phyloP scores from a whole-genome alignment of 2,888 invertebrate genomes.

The Graphium colonna region DNA sequence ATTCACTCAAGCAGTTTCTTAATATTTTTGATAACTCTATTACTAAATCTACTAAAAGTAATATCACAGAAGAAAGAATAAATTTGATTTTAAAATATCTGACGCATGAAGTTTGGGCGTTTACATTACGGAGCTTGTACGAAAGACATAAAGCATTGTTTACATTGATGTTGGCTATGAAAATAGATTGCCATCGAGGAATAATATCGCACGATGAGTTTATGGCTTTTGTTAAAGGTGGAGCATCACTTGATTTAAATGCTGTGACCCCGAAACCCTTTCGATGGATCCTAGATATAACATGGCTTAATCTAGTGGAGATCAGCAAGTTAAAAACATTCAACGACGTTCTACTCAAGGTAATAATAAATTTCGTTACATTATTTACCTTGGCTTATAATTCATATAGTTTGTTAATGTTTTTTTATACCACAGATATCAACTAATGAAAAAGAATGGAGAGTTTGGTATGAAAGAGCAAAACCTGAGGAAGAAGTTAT shows the following conservation, averaged over 20 bases:
- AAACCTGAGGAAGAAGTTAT: slow-evolving; percentile 94
- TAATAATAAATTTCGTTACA: no score
- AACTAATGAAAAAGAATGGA: slow-evolving; percentile 93
- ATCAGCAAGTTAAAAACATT: slow-evolving; percentile 92
- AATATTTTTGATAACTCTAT: slow-evolving; percentile 96
- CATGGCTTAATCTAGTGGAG: slow-evolving; percentile 97
- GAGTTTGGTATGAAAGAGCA: slow-evolving; percentile 94
- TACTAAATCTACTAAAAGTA: slow-evolving; percentile 92
- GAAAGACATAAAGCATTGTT: slow-evolving; percentile 96
- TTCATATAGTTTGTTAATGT: no score
- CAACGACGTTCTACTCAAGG: slow-evolving; percentile 87
- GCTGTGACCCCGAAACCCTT: slow-evolving; percentile 96
- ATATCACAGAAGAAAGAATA: slow-evolving; percentile 91
- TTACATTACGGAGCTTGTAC: slow-evolving; percentile 94
- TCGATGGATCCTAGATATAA: slow-evolving; percentile 96
- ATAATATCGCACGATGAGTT: slow-evolving; percentile 94
- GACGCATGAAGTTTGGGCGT: slow-evolving; percentile 95
- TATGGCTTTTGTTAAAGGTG: slow-evolving; percentile 97
- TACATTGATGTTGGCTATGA: slow-evolving; percentile 96
- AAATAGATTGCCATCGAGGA: slow-evolving; percentile 93
- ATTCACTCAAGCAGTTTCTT: slow-evolving; percentile 95
- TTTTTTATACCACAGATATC: slow-evolving; percentile 81
- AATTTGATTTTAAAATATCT: slow-evolving; percentile 92
- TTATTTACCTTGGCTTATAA: no score
- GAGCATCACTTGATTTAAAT: slow-evolving; percentile 95